These are phyloP conservation scores for Anser cygnoides DNA, from an alignment of 2,113 vertebrate species.

Conservation along the genomic window DNA sequence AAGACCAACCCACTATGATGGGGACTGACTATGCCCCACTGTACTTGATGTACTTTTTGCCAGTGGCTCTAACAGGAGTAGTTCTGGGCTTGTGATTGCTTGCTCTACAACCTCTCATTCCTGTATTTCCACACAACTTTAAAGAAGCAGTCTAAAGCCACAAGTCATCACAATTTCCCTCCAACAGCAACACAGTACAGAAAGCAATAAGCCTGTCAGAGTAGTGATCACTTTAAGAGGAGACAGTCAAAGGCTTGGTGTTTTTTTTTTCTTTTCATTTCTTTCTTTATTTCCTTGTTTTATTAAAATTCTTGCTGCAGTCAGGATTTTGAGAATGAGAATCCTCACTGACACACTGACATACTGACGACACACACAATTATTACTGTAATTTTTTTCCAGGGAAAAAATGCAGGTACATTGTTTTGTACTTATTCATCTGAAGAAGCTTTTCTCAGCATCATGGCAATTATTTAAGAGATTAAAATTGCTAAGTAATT, in stretches of 20 bases:
- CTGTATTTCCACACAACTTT: not conserved
- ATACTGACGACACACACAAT: not conserved
- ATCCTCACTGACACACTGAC: not conserved
- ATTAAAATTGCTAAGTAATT: slow-evolving; percentile 31
- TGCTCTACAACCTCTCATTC: not conserved
- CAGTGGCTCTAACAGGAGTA: not conserved
- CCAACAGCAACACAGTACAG: not conserved
- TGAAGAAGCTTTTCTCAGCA: slow-evolving; percentile 27
- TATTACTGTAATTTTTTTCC: slow-evolving; percentile 13
- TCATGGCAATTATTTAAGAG: not conserved
- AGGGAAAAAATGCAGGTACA: not conserved
- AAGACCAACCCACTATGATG: rapidly evolving
- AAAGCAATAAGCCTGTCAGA: not conserved
- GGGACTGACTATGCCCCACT: not conserved
- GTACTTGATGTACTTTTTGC: not conserved
- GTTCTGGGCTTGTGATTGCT: not conserved
- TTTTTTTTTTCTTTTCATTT: not conserved
- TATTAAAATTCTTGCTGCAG: not conserved
- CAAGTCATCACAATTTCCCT: not conserved
- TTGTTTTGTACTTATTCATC: slow-evolving; percentile 30
- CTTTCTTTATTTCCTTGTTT: not conserved
- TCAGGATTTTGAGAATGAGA: slow-evolving; percentile 28
- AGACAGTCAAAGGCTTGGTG: not conserved
- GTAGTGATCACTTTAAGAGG: not conserved
- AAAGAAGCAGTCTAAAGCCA: not conserved